Evolutionary conservation across 2,888 invertebrate species (phyloP).

Genomic region (Harpalus rufipes): DNA sequence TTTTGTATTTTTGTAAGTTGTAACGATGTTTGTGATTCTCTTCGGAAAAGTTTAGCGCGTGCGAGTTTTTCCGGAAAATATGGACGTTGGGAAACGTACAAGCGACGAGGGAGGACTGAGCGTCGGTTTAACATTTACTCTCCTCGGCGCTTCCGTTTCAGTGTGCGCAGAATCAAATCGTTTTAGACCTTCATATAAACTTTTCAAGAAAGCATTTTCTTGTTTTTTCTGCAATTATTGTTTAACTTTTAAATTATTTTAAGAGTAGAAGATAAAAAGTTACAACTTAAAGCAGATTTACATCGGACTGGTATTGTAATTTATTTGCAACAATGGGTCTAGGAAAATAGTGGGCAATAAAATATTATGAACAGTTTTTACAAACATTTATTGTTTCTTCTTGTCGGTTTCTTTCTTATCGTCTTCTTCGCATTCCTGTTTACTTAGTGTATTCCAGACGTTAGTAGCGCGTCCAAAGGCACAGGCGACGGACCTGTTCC

Average conservation of each 20-base stretch:
- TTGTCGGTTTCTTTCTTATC: background rate
- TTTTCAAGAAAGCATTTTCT: slow-evolving; percentile 35
- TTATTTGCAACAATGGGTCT: too few relatives aligned
- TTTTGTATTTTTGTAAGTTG: too few relatives aligned
- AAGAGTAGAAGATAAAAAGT: background rate
- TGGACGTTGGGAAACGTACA: background rate
- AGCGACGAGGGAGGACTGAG: slow-evolving; percentile 18
- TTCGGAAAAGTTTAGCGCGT: background rate
- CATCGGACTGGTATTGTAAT: too few relatives aligned
- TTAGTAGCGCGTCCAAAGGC: background rate
- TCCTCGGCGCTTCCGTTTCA: background rate
- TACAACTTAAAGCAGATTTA: too few relatives aligned
- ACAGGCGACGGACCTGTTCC: slow-evolving; percentile 5
- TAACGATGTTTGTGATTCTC: too few relatives aligned
- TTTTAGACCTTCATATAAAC: slow-evolving; percentile 23
- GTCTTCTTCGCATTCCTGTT: background rate
- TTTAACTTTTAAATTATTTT: slow-evolving; percentile 37
- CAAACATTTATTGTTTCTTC: background rate
- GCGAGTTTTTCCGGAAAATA: background rate
- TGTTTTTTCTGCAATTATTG: slow-evolving; percentile 39
- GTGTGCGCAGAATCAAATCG: slow-evolving; percentile 7
- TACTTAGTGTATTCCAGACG: background rate
- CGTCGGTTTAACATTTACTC: background rate
- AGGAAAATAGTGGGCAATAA: background rate
- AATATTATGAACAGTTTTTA: background rate